Evolutionary conservation across 35 echinoderm and acorn worm genomes (phyloP).

Genomic region (Anneissia japonica): DNA sequence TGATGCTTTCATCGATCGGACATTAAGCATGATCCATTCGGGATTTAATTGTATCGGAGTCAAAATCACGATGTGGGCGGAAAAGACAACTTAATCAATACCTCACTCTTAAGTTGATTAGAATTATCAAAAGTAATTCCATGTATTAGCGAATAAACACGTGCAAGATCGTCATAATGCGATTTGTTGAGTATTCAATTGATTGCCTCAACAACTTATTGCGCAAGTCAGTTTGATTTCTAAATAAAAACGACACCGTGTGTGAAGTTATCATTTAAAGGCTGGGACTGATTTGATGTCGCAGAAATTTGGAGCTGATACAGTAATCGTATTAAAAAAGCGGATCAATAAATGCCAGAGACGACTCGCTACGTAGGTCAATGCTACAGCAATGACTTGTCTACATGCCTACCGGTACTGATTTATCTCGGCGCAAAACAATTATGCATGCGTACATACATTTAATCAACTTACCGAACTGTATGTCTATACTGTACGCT

Average conservation of each 20-base stretch:
- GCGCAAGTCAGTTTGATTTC: not conserved
- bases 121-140: not conserved
- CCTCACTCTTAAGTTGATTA: not conserved
- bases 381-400: not conserved
- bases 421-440: not conserved
- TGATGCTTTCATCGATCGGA: not conserved
- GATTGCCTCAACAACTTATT: too few relatives aligned
- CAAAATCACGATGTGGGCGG: not conserved
- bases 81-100: not conserved
- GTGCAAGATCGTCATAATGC: not conserved
- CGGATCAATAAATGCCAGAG: not conserved
- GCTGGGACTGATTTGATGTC: not conserved
- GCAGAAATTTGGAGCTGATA: not conserved
- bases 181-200: not conserved
- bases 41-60: not conserved
- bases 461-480: too few relatives aligned
- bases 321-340: not conserved
- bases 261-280: too few relatives aligned
- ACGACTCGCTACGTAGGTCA: not conserved
- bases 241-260: not conserved
- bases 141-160: not conserved
- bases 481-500: too few relatives aligned
- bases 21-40: not conserved
- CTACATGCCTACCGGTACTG: not conserved
- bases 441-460: too few relatives aligned